Evolutionary conservation across 2,888 invertebrate genomes (phyloP).

Genomic region (Halictus ligatus): DNA sequence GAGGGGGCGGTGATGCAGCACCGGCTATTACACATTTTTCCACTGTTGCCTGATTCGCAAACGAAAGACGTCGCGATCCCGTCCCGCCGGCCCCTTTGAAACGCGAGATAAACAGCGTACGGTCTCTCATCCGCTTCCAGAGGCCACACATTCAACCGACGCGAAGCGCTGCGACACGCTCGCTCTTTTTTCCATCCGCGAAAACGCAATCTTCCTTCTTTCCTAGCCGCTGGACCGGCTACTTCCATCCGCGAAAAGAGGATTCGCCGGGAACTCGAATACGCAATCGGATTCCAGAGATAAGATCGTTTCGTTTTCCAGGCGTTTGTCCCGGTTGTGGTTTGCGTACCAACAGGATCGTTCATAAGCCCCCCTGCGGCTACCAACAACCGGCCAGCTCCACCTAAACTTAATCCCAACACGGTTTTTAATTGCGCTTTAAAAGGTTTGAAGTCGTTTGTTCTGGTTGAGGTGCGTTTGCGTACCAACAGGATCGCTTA

Average conservation of each 20-base stretch:
- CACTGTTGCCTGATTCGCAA: slow-evolving; percentile 45
- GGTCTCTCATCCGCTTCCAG: slow-evolving; percentile 35
- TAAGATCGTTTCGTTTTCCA: neutral
- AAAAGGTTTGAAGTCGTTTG: neutral
- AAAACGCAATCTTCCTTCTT: neutral
- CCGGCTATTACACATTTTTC: slow-evolving; percentile 60
- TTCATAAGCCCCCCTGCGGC: accelerated
- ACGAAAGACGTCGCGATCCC: slow-evolving; percentile 29
- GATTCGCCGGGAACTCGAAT: neutral
- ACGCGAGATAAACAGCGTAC: slow-evolving; percentile 63
- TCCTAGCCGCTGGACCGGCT: neutral
- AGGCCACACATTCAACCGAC: slow-evolving; percentile 40
- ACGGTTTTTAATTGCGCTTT: too few relatives aligned
- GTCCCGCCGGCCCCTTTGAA: slow-evolving; percentile 53
- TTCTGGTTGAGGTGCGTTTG: neutral
- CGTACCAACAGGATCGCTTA: neutral
- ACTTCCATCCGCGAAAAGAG: neutral
- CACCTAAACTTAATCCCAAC: too few relatives aligned
- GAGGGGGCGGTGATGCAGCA: neutral
- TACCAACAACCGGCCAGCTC: neutral
- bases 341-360: neutral
- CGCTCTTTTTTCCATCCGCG: slow-evolving; percentile 14
- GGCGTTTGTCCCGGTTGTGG: neutral
- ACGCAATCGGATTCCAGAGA: neutral
- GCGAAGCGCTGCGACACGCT: slow-evolving; percentile 11